Evolutionary conservation across 2,888 invertebrate species (phyloP).

Genomic region (Baronia brevicornis): DNA sequence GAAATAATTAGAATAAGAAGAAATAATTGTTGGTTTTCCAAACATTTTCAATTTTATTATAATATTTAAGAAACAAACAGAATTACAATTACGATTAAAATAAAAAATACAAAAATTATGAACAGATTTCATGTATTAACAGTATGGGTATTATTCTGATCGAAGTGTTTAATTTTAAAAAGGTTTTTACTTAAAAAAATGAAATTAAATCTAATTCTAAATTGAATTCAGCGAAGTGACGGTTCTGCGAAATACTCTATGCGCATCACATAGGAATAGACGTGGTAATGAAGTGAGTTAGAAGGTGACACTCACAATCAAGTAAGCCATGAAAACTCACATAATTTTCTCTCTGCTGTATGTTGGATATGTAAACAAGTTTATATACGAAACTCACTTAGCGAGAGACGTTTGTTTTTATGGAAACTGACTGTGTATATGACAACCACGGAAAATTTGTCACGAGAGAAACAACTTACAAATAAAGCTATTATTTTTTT

Average conservation of each 20-base stretch:
- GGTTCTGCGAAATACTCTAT: conserved; percentile 2
- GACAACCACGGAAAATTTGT: too few species aligned
- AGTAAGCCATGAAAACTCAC: conserved; percentile 8
- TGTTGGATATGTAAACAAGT: conserved; percentile 1
- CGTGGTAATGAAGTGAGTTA: conserved; percentile 17
- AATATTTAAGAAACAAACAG: too few species aligned
- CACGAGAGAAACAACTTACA: too few species aligned
- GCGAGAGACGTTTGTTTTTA: conserved; percentile 2
- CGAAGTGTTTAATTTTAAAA: conserved; percentile 7
- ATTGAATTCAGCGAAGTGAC: conserved; percentile 1
- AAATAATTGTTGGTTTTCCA: too few species aligned
- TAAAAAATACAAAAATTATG: too few species aligned
- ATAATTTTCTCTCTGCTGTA: conserved; percentile 7
- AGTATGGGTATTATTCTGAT: too few species aligned
- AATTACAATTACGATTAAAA: too few species aligned
- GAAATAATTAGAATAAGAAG: too few species aligned
- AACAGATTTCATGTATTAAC: too few species aligned
- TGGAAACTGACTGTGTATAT: not conserved
- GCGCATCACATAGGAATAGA: conserved; percentile 5
- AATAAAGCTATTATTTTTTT: too few species aligned
- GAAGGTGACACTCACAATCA: conserved; percentile 15
- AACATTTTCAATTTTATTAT: too few species aligned
- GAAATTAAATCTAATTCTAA: not conserved
- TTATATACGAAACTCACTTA: not conserved
- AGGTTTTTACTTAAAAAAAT: conserved; percentile 1